Conservation (phyloP, 1,140 invertebrate genomes). For the Orius insidiosus region DNA sequence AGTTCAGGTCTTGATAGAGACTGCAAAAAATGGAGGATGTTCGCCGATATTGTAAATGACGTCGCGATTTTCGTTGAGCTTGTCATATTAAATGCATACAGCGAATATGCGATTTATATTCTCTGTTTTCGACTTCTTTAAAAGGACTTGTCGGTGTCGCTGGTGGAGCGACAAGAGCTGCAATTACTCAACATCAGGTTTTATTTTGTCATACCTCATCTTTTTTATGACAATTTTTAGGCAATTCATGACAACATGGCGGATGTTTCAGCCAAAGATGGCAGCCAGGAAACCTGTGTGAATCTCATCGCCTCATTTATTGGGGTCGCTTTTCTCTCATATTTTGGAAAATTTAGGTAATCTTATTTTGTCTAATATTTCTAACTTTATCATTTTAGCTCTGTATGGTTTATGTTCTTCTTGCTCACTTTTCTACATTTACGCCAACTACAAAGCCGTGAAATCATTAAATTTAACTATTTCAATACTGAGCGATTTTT, state of each 20-base stretch:
- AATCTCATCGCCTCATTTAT: conserved; percentile 69
- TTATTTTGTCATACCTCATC: too few relatives aligned
- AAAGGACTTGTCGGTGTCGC: conserved; percentile 75
- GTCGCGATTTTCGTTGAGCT: conserved; percentile 71
- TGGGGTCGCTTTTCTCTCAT: conserved; percentile 55
- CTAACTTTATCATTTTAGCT: conserved; percentile 31
- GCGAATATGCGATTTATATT: conserved; percentile 36
- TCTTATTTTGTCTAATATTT: too few relatives aligned
- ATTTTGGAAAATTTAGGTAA: conserved; percentile 38
- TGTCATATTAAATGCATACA: conserved; percentile 40
- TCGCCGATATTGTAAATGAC: conserved; percentile 90
- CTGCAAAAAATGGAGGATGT: conserved; percentile 86
- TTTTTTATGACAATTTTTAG: too few relatives aligned
- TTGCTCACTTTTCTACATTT: conserved; percentile 67
- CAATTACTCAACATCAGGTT: conserved; percentile 78
- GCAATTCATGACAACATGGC: conserved; percentile 76
- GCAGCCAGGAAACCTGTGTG: conserved; percentile 88
- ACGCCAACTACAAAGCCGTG: conserved; percentile 74
- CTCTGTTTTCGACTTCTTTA: conserved; percentile 48
- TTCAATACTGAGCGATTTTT: conserved; percentile 63
- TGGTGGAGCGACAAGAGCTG: conserved; percentile 73
- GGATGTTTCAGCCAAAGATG: conserved; percentile 89
- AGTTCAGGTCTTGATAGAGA: conserved; percentile 61
- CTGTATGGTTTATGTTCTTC: conserved; percentile 48
- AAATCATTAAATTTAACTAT: conserved; percentile 33